Conservation (phyloP, 2,797 vertebrate genomes). For the Onychomys torridus region DNA sequence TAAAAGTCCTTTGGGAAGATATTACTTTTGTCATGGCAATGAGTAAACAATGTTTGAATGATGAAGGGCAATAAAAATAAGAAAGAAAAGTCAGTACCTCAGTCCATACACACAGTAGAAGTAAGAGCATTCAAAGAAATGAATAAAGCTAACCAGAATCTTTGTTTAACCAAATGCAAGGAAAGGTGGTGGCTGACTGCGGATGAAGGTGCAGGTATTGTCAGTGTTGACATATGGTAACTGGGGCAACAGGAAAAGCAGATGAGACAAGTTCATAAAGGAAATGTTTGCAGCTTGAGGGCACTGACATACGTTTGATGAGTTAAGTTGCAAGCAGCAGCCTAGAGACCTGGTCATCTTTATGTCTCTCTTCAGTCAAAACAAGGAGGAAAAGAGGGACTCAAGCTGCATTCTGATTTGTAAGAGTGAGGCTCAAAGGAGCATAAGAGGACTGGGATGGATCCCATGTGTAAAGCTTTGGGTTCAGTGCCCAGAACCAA, state of each 20-base stretch:
- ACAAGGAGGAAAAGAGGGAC: neutral
- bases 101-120: neutral
- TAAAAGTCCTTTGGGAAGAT: neutral
- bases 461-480: no score
- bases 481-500: neutral
- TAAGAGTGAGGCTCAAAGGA: neutral
- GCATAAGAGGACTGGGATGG: fast-evolving
- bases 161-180: neutral
- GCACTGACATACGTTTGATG: neutral
- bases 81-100: neutral
- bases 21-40: neutral
- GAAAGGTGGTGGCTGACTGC: neutral
- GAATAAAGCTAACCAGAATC: neutral
- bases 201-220: neutral
- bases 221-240: neutral
- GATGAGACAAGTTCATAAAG: neutral
- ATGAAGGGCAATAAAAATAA: neutral
- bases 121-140: neutral
- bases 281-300: neutral
- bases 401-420: fast-evolving
- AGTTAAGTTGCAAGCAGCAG: neutral
- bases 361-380: neutral
- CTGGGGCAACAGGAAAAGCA: neutral
- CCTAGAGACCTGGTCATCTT: neutral
- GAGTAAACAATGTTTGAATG: neutral